Evolutionary conservation across 2,113 vertebrate genomes (phyloP).

Genomic region (Pterophyllum scalare): DNA sequence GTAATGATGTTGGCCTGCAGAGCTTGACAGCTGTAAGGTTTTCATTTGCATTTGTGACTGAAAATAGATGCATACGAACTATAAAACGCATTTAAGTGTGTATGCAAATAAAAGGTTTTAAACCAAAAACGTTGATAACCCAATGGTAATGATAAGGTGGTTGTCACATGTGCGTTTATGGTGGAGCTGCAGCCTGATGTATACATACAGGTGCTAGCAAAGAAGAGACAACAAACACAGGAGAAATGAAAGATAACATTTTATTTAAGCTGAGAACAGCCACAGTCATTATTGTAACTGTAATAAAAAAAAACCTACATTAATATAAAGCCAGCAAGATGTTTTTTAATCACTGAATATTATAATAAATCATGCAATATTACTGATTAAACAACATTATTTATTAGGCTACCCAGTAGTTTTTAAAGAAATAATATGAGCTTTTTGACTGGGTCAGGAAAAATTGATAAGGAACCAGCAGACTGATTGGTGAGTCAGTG

Average conservation of each 20-base stretch:
- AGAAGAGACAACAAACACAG: too few species aligned
- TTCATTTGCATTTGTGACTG: not conserved
- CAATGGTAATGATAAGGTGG: too few species aligned
- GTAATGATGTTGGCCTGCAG: not conserved
- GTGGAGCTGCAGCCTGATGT: not conserved
- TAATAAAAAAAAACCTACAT: not conserved
- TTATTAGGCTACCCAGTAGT: not conserved
- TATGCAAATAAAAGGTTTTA: not conserved
- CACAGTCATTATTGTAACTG: not conserved
- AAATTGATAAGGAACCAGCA: not conserved
- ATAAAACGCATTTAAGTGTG: not conserved
- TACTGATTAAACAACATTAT: not conserved
- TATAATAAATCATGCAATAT: not conserved
- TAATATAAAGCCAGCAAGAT: not conserved
- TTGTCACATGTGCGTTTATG: too few species aligned
- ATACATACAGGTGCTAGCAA: not conserved
- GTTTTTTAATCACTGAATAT: too few species aligned
- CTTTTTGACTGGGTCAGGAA: not conserved
- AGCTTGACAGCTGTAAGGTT: not conserved
- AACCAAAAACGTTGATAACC: not conserved
- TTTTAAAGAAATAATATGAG: not conserved
- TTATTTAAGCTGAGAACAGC: too few species aligned
- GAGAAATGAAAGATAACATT: too few species aligned
- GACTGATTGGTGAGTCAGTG: not conserved
- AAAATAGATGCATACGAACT: not conserved